Conservation (phyloP, 2,113 vertebrate genomes). For the Oncorhynchus mykiss region DNA sequence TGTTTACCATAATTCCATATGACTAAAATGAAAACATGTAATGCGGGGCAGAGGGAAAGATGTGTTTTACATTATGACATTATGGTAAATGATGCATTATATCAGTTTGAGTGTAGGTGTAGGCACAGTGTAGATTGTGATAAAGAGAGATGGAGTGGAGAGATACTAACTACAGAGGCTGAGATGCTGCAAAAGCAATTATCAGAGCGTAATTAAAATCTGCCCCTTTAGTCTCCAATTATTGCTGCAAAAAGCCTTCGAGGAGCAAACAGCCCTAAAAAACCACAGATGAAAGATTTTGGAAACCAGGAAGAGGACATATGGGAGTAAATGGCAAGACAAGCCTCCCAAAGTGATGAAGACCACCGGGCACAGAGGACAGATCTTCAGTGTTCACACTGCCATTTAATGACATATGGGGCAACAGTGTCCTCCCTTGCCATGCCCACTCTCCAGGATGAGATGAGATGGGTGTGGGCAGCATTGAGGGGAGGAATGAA, state of each 20-base stretch:
- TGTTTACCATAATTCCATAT: neutral
- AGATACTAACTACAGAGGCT: conserved; percentile 8
- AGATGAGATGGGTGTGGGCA: neutral
- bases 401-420: conserved; percentile 15
- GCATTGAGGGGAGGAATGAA: neutral
- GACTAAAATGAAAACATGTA: neutral
- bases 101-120: conserved; percentile 21
- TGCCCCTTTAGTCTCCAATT: conserved; percentile 41
- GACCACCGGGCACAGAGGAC: neutral
- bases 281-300: neutral
- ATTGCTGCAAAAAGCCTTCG: conserved; percentile 48
- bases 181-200: conserved; percentile 47
- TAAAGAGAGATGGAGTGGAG: conserved; percentile 10
- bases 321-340: neutral
- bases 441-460: conserved; percentile 3
- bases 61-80: conserved; percentile 2
- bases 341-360: neutral
- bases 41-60: neutral
- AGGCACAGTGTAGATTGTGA: conserved; percentile 23
- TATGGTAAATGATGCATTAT: neutral
- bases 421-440: neutral
- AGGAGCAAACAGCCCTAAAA: conserved; percentile 22
- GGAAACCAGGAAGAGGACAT: neutral
- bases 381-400: neutral
- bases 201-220: conserved; percentile 54